These are phyloP conservation scores for Eleginops maclovinus DNA, from an alignment of 2,113 vertebrate species.

Conservation along the genomic window DNA sequence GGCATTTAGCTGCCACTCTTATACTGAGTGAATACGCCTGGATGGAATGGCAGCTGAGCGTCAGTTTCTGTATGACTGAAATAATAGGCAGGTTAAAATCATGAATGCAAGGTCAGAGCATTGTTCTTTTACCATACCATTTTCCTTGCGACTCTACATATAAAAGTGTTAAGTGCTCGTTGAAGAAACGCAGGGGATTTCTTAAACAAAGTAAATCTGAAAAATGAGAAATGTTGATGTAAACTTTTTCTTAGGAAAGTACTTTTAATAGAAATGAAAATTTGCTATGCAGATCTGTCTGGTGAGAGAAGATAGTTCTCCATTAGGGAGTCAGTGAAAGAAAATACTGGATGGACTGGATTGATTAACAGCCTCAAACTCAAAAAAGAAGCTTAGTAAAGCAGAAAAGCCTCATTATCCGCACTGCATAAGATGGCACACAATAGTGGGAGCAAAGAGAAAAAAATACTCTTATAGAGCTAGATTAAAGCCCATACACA, in stretches of 20 bases:
- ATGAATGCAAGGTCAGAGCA: not conserved
- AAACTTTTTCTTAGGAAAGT: constrained; percentile 5
- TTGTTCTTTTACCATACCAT: not conserved
- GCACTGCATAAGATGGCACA: not conserved
- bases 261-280: constrained; percentile 9
- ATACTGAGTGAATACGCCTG: constrained; percentile 40
- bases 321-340: not conserved
- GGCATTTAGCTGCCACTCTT: constrained; percentile 39
- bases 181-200: not conserved
- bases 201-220: not conserved
- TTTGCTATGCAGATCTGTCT: constrained; percentile 10
- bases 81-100: constrained; percentile 24
- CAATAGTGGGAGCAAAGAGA: not conserved
- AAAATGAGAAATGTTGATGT: constrained; percentile 8
- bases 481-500: not conserved
- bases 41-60: constrained; percentile 19
- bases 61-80: constrained; percentile 13
- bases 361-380: constrained; percentile 27
- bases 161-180: not conserved
- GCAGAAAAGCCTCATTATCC: not conserved
- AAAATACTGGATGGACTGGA: constrained; percentile 8
- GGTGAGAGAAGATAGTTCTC: constrained; percentile 1
- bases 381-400: not conserved
- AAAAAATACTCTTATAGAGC: not conserved
- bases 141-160: constrained; percentile 1